These are phyloP conservation scores for Chaenodraco wilsoni DNA, from an alignment of 2,797 vertebrate species.

Conservation along the genomic window DNA sequence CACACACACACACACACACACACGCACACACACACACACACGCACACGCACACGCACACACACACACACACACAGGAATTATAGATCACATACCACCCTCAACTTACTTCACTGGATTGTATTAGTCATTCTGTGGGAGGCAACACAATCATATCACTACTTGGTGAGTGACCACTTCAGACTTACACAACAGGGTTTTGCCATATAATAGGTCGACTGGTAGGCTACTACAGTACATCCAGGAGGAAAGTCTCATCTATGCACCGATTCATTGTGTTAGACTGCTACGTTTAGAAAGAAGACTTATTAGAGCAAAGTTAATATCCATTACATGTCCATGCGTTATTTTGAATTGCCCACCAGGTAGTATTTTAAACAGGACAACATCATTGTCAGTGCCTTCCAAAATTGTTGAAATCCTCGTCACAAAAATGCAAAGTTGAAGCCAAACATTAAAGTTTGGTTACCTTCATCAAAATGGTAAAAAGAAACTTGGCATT, in stretches of 20 bases:
- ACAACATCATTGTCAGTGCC: neutral
- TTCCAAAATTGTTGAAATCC: neutral
- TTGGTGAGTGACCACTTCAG: constrained; percentile 31
- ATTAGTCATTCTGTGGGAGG: constrained; percentile 58
- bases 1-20: constrained; percentile 15
- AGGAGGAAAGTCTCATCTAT: constrained; percentile 1
- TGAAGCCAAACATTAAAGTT: neutral
- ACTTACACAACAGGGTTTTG: constrained; percentile 16
- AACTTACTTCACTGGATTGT: constrained; percentile 13
- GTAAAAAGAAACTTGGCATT: neutral
- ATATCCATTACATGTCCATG: neutral
- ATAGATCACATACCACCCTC: constrained; percentile 17
- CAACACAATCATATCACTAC: constrained; percentile 16
- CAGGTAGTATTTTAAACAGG: neutral
- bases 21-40: constrained; percentile 30
- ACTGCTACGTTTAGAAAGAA: neutral
- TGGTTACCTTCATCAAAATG: neutral
- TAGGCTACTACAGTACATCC: constrained; percentile 48
- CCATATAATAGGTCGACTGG: constrained; percentile 4
- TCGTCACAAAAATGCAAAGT: neutral
- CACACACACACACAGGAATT: neutral
- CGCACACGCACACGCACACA: neutral
- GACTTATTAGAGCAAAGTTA: neutral
- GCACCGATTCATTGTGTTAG: constrained; percentile 1
- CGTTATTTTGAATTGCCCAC: neutral